Conservation (phyloP, 1,140 invertebrate species). For the Vanessa atalanta region DNA sequence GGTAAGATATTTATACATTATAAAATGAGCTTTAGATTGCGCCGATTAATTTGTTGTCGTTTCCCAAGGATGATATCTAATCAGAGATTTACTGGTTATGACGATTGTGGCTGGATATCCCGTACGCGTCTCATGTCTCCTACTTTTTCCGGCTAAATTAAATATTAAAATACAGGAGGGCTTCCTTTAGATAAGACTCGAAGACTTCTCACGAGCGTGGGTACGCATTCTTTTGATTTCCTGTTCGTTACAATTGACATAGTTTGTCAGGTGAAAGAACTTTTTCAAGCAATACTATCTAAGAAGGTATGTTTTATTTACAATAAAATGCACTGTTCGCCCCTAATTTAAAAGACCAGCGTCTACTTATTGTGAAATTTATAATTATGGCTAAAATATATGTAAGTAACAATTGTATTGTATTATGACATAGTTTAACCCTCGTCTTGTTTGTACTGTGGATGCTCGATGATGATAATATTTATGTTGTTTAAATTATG, state of each 20-base stretch:
- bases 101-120: constrained; percentile 59
- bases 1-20: background rate
- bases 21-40: constrained; percentile 6
- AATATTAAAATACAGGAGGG: constrained; percentile 69
- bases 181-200: constrained; percentile 65
- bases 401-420: constrained; percentile 2
- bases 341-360: no score
- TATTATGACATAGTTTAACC: constrained; percentile 18
- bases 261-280: background rate
- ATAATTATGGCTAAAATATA: background rate
- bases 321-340: no score
- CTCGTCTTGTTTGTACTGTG: constrained; percentile 45
- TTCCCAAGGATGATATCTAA: constrained; percentile 76
- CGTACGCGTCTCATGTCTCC: constrained; percentile 50
- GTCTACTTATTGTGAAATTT: no score
- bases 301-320: no score
- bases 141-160: constrained; percentile 67
- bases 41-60: constrained; percentile 54
- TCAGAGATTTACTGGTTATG: constrained; percentile 68
- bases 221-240: constrained; percentile 24
- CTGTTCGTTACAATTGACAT: constrained; percentile 11
- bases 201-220: constrained; percentile 53
- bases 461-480: constrained; percentile 48
- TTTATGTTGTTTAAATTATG: constrained; percentile 58
- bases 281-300: background rate